Conservation (phyloP, 2,888 invertebrate species). For the Patella ulyssiponensis region DNA sequence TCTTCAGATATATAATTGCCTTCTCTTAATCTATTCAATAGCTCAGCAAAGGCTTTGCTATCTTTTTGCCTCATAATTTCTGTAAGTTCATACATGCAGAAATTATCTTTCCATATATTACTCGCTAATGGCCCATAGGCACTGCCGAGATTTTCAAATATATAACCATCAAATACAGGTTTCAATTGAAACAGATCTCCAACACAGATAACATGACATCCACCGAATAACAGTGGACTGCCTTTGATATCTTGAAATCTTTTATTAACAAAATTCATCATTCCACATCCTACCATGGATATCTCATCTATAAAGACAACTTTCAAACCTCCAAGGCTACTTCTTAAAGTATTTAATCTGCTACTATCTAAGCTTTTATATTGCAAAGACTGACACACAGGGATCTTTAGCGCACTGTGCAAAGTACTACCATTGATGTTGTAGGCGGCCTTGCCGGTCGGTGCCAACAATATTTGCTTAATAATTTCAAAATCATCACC, state of each 20-base stretch:
- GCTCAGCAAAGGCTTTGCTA: too few species aligned
- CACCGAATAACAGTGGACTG: slow-evolving; percentile 28
- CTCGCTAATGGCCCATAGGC: too few species aligned
- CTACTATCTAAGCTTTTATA: slow-evolving; percentile 23
- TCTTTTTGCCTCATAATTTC: too few species aligned
- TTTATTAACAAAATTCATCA: slow-evolving; percentile 32
- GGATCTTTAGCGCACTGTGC: slow-evolving; percentile 27
- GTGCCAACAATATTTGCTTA: slow-evolving; percentile 35
- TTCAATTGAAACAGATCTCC: slow-evolving; percentile 19
- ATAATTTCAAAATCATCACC: slow-evolving; percentile 30
- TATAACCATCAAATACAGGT: slow-evolving; percentile 32
- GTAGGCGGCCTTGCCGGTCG: slow-evolving; percentile 45
- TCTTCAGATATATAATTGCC: too few species aligned
- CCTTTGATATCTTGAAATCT: slow-evolving; percentile 33
- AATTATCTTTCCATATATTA: too few species aligned
- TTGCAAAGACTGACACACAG: slow-evolving; percentile 23
- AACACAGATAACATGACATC: slow-evolving; percentile 10
- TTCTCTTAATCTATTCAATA: too few species aligned
- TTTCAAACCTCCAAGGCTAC: slow-evolving; percentile 21
- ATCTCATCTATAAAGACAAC: slow-evolving; percentile 43
- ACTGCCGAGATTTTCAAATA: slow-evolving; percentile 12
- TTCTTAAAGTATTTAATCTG: slow-evolving; percentile 17
- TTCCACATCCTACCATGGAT: slow-evolving; percentile 38
- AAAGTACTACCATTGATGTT: slow-evolving; percentile 31
- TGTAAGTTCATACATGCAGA: too few species aligned